A percentile compares a stretch with the other conserved stretches of the same genome.
Evolutionary conservation across 2,113 vertebrate genomes (phyloP).

Genomic region (Odocoileus virginianus): DNA sequence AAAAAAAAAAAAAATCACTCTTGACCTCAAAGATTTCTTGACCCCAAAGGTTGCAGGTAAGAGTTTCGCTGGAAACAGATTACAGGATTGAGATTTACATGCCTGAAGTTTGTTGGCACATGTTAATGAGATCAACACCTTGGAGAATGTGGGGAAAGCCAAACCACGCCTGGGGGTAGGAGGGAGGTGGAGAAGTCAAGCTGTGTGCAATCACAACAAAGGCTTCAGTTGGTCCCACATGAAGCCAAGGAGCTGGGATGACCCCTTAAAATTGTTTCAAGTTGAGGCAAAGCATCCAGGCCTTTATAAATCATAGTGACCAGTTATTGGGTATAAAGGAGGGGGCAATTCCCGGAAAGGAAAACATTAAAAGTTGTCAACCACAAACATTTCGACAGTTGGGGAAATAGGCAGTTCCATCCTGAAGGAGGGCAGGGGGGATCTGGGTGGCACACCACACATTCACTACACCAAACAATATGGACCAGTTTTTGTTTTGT

Average conservation of each 20-base stretch:
- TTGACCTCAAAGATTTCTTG: neutral
- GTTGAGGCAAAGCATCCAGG: neutral
- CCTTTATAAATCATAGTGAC: neutral
- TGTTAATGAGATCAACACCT: neutral
- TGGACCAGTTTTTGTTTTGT: neutral
- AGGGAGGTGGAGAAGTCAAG: neutral
- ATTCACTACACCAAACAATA: neutral
- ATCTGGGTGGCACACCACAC: neutral
- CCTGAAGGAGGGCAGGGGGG: neutral
- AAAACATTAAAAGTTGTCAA: neutral
- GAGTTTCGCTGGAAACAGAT: neutral
- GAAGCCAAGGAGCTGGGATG: neutral
- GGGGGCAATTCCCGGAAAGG: neutral
- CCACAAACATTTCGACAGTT: neutral
- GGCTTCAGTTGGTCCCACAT: neutral
- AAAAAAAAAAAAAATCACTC: neutral
- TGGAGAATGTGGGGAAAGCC: neutral
- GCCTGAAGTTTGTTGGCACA: neutral
- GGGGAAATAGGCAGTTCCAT: neutral
- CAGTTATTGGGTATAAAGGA: neutral
- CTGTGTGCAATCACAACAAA: neutral
- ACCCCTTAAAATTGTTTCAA: neutral
- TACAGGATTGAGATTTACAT: neutral
- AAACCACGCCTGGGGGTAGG: neutral
- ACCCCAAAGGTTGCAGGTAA: neutral